These are phyloP conservation scores for Cacoxenus indagator DNA, from an alignment of 2,888 invertebrate genomes.

Conservation along the genomic window DNA sequence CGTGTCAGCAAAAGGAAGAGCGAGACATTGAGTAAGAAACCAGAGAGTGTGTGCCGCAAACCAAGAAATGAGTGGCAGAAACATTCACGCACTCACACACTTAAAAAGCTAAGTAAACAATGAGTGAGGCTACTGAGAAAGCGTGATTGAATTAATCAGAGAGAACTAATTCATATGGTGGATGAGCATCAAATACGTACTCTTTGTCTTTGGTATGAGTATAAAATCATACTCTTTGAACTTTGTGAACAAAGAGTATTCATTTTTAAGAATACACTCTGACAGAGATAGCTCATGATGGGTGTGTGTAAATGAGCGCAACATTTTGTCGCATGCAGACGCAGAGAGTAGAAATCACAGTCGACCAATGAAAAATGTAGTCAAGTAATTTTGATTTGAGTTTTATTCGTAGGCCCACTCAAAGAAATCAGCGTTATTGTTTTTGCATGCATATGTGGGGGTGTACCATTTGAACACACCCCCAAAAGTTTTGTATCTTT, in stretches of 20 bases:
- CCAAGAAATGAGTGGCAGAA: too few relatives aligned
- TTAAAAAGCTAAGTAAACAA: neutral
- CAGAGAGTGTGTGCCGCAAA: too few relatives aligned
- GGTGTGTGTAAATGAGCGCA: slow-evolving; percentile 34
- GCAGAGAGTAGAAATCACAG: slow-evolving; percentile 68
- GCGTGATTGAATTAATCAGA: neutral
- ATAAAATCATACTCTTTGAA: too few relatives aligned
- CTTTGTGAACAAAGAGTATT: neutral
- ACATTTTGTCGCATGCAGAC: slow-evolving; percentile 26
- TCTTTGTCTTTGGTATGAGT: slow-evolving; percentile 26
- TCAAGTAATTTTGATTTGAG: slow-evolving; percentile 71
- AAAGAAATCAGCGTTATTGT: neutral
- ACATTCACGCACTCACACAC: neutral
- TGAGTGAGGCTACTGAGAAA: neutral
- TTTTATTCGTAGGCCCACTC: slow-evolving; percentile 47
- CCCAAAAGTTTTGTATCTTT: slow-evolving; percentile 22
- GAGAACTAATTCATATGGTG: too few relatives aligned
- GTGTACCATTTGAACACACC: slow-evolving; percentile 39
- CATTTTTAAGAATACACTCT: too few relatives aligned
- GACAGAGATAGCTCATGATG: too few relatives aligned
- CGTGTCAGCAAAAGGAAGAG: too few relatives aligned
- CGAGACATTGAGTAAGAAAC: too few relatives aligned
- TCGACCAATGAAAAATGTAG: slow-evolving; percentile 72
- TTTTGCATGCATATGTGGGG: slow-evolving; percentile 6
- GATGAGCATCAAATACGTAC: too few relatives aligned